Conservation (phyloP, 2,113 vertebrate species). For the Melanocharis versteri region DNA sequence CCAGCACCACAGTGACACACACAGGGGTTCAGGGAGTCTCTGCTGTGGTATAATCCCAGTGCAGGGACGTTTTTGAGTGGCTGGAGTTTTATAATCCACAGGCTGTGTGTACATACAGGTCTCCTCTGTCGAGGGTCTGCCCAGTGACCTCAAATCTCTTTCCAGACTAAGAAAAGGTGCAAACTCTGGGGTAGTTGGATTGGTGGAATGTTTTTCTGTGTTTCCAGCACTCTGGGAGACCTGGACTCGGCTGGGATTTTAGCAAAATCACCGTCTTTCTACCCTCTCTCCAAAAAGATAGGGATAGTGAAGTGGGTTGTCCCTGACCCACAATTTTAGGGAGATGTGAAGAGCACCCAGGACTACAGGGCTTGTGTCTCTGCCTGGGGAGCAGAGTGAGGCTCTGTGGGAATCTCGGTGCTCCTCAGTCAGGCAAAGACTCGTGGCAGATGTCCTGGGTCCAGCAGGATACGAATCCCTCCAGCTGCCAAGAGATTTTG, state of each 20-base stretch:
- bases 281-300: not conserved
- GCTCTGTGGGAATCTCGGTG: not conserved
- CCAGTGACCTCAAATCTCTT: not conserved
- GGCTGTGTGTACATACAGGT: not conserved
- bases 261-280: not conserved
- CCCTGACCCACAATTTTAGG: not conserved
- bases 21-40: not conserved
- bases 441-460: not conserved
- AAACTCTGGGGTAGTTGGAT: no score
- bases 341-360: not conserved
- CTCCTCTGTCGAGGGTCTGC: not conserved
- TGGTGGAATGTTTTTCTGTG: rapidly evolving
- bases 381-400: not conserved
- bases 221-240: not conserved
- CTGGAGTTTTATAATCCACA: not conserved
- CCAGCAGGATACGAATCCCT: not conserved
- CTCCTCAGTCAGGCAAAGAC: not conserved
- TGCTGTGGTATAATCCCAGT: rapidly evolving
- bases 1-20: rapidly evolving
- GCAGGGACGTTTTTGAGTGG: rapidly evolving
- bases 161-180: not conserved
- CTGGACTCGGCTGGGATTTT: not conserved
- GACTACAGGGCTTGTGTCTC: not conserved
- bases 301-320: not conserved
- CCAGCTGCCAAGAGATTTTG: not conserved